Evolutionary conservation across 2,113 vertebrate genomes (phyloP), one percentile per base, ranked within the genome.

Genomic region (Pterocles orientalis): DNA sequence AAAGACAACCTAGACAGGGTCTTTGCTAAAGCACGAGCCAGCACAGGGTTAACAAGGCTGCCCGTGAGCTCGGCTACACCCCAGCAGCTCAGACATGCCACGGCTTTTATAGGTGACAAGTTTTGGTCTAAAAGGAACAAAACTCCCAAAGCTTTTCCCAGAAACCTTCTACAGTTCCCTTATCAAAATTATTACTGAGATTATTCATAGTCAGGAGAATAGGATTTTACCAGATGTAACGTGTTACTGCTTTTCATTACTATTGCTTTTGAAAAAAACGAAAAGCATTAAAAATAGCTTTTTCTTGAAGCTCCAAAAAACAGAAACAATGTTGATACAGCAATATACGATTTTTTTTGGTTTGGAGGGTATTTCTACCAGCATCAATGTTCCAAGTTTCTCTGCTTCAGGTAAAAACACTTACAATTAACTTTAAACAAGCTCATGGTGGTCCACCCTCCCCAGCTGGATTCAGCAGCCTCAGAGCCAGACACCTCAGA

Each of bases 51-150:
- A 34, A 51, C 7, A 10, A 31, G 50, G 71, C 54, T 82, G 66
- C 31, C 33, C 19, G 34, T 3, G 7, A 8, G 29, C 82, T 48
- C 72, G 20, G 51, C 45, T 39, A 5, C 45, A 14, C 3, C 39
- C 43, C 18, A 2, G 29, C 25, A 45, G 26, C 3, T 58, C 60
- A n/a, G 54, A 34, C 21, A 10, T 1, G 4, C 61, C 77, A 28
- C 0, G 0, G 57, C 62, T 66, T 66, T 20, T 57, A 14, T 2
- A 57, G 26, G 1, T 43, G 29, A 13, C 25, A 48, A 36, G n/a
- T 53, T 83, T 26, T 1, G 0, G 20, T 71, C 26, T 50, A 12
- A 87, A 83, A 31, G 4, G 14, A 94, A 45, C 56, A 56, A 9
- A 81, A 36, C 18, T 50, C 34, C 26, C 24, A 34, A 33, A 50